These are phyloP conservation scores for Hypsopygia costalis DNA, from an alignment of 2,888 invertebrate genomes.

Conservation along the genomic window DNA sequence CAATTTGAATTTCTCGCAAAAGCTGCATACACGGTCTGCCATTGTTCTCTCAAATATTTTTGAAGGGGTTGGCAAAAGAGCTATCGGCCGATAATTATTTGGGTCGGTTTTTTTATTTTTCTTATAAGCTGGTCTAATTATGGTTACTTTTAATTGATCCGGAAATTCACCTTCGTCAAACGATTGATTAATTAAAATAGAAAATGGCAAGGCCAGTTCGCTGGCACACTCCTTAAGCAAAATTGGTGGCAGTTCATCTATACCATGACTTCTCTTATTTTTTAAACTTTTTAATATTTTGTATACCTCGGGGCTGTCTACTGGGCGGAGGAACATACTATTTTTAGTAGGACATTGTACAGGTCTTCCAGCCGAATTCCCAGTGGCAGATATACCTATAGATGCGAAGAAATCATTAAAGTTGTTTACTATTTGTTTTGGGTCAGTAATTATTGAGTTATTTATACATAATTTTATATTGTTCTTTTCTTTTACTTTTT, in stretches of 20 bases:
- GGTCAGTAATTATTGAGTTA: too few species aligned
- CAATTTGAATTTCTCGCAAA: not conserved
- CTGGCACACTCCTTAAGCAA: not conserved
- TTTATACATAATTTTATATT: too few species aligned
- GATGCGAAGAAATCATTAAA: too few species aligned
- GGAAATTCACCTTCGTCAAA: not conserved
- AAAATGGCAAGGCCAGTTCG: not conserved
- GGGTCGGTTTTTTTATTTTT: not conserved
- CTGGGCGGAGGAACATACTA: too few species aligned
- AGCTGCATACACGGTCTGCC: not conserved
- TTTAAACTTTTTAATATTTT: not conserved
- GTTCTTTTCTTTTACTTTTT: too few species aligned
- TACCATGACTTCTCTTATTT: not conserved
- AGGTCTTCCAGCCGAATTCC: too few species aligned
- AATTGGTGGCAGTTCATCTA: not conserved
- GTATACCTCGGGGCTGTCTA: too few species aligned
- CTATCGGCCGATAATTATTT: too few species aligned
- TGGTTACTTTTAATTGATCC: not conserved
- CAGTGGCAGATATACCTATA: too few species aligned
- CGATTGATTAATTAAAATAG: not conserved
- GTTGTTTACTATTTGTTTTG: too few species aligned
- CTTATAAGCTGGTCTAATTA: not conserved
- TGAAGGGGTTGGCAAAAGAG: not conserved
- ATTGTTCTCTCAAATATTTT: not conserved
- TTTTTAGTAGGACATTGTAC: too few species aligned